These are phyloP conservation scores for Pharmacophagus antenor DNA, from an alignment of 2,888 invertebrate species.

Conservation along the genomic window DNA sequence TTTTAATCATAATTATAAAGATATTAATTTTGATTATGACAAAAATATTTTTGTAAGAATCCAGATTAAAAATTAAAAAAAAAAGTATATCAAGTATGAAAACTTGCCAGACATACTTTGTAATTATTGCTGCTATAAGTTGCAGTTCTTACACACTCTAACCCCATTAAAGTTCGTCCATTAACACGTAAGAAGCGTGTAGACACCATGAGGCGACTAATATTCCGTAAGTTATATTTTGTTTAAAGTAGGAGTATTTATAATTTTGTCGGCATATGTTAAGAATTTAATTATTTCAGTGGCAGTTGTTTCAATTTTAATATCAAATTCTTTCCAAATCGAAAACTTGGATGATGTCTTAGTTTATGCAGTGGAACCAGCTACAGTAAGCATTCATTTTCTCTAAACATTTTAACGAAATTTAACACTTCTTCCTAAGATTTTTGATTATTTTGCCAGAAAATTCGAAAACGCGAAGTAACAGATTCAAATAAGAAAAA, in stretches of 20 bases:
- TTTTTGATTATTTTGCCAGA: conserved; percentile 48
- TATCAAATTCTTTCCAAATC: conserved; percentile 38
- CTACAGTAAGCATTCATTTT: conserved; percentile 41
- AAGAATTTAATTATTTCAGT: conserved; percentile 33
- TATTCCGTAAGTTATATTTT: conserved; percentile 48
- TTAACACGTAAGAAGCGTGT: conserved; percentile 35
- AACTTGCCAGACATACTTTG: conserved; percentile 32
- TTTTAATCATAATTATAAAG: no score
- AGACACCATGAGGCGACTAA: conserved; percentile 52
- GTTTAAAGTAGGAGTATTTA: not conserved
- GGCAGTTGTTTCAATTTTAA: conserved; percentile 33
- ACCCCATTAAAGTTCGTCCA: conserved; percentile 44
- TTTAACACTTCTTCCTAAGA: conserved; percentile 28
- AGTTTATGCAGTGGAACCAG: conserved; percentile 39
- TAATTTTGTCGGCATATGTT: not conserved
- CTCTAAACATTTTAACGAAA: conserved; percentile 4
- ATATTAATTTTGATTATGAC: no score
- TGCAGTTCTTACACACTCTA: conserved; percentile 40
- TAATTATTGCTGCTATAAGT: conserved; percentile 65
- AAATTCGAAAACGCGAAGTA: conserved; percentile 43
- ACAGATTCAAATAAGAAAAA: conserved; percentile 31
- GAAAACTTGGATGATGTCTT: conserved; percentile 42
- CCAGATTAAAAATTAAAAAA: not conserved
- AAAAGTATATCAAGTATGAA: conserved; percentile 48
- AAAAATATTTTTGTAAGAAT: not conserved